Conservation (phyloP, 2,797 vertebrate genomes). For the Lacerta viridis region DNA sequence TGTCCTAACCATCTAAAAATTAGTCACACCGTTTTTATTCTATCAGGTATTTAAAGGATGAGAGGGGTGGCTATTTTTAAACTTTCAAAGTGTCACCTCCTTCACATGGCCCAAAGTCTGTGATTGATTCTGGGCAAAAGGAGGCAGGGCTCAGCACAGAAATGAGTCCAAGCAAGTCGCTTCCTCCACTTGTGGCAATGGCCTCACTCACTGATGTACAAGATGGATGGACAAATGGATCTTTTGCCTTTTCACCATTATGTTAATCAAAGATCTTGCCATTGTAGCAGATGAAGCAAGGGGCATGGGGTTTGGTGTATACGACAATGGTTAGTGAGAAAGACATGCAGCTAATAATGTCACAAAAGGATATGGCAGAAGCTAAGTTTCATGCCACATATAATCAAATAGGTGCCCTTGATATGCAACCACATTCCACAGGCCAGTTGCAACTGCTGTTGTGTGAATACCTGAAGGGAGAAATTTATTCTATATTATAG, state of each 20-base stretch:
- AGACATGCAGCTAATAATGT: neutral
- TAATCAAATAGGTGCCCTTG: neutral
- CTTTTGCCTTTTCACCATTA: neutral
- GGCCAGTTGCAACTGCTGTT: neutral
- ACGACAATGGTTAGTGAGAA: neutral
- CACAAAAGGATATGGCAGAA: neutral
- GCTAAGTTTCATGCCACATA: neutral
- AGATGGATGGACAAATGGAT: neutral
- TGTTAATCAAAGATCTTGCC: too few relatives aligned
- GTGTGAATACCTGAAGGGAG: neutral
- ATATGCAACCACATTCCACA: neutral
- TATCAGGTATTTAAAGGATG: neutral
- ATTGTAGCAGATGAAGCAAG: neutral
- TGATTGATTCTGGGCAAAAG: neutral
- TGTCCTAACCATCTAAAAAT: neutral
- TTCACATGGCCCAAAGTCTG: neutral
- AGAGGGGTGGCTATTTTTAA: neutral
- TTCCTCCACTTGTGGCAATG: neutral
- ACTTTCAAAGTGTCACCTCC: neutral
- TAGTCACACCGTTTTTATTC: neutral
- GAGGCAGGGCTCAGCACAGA: neutral
- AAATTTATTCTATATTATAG: neutral
- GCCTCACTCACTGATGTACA: neutral
- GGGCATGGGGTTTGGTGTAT: neutral
- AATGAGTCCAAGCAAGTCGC: neutral